These are phyloP conservation scores for Tenthredo distinguenda DNA, from an alignment of 2,888 invertebrate genomes.

Conservation along the genomic window DNA sequence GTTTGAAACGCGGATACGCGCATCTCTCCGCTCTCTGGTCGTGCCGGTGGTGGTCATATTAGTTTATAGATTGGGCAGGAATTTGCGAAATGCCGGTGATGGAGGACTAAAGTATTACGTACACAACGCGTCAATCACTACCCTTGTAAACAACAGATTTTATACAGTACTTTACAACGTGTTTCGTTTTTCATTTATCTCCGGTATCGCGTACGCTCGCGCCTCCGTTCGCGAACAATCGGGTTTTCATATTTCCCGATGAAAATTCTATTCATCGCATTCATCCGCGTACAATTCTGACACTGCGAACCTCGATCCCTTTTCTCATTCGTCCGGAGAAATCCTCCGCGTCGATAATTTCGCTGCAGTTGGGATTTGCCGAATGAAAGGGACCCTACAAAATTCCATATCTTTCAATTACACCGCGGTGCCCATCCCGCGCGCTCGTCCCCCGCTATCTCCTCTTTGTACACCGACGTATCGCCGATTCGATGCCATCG, in stretches of 20 bases:
- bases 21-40: constrained; percentile 14
- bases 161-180: neutral
- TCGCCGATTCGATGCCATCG: neutral
- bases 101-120: constrained; percentile 44
- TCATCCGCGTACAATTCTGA: neutral
- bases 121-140: constrained; percentile 40
- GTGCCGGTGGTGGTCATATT: constrained; percentile 31
- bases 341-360: constrained; percentile 34
- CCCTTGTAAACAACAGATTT: constrained; percentile 30
- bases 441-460: constrained; percentile 54
- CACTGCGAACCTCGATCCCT: neutral
- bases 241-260: neutral
- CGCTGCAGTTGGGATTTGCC: constrained; percentile 17
- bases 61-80: constrained; percentile 47
- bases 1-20: constrained; percentile 30
- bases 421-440: neutral
- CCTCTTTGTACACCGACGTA: constrained; percentile 29
- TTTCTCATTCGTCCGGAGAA: neutral
- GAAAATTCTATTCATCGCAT: neutral
- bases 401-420: constrained; percentile 55
- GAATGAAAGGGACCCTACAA: constrained; percentile 46
- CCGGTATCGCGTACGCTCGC: neutral
- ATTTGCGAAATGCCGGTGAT: constrained; percentile 41
- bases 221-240: neutral
- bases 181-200: constrained; percentile 11